These are phyloP conservation scores for Meteorus sp. DNA, from an alignment of 1,140 invertebrate species.

Conservation along the genomic window DNA sequence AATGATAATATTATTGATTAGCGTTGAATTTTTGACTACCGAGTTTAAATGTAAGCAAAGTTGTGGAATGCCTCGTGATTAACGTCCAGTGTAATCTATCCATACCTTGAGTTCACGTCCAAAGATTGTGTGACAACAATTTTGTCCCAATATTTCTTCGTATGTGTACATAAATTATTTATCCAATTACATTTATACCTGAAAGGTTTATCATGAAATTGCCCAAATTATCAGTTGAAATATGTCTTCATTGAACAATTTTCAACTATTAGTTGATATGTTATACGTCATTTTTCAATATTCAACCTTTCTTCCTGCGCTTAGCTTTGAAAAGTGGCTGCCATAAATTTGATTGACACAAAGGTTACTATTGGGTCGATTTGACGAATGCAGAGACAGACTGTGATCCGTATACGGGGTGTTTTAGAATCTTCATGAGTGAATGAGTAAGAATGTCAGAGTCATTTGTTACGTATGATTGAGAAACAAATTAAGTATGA, in stretches of 20 bases:
- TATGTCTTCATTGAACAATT: neutral
- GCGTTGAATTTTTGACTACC: conserved; percentile 2
- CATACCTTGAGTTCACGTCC: conserved; percentile 17
- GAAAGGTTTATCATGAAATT: neutral
- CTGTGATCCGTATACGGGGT: conserved; percentile 53
- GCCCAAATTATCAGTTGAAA: no score
- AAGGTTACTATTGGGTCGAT: conserved; percentile 15
- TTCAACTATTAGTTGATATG: neutral
- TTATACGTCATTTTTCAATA: neutral
- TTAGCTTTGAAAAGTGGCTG: neutral
- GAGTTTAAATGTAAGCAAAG: conserved; percentile 3
- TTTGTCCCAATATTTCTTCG: conserved; percentile 6
- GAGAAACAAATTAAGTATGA: conserved; percentile 31
- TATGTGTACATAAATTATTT: neutral
- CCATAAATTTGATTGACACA: no score
- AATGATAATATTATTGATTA: neutral
- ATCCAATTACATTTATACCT: conserved; percentile 4
- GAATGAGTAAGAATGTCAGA: conserved; percentile 36
- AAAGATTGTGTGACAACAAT: conserved; percentile 18
- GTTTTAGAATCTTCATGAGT: conserved; percentile 49
- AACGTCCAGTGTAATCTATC: conserved; percentile 20
- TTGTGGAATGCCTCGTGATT: conserved; percentile 25
- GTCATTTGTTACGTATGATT: conserved; percentile 28
- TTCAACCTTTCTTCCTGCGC: neutral
- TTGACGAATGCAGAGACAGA: conserved; percentile 46